Evolutionary conservation across 2,888 invertebrate genomes (phyloP).

Genomic region (Sarcophaga variegata): DNA sequence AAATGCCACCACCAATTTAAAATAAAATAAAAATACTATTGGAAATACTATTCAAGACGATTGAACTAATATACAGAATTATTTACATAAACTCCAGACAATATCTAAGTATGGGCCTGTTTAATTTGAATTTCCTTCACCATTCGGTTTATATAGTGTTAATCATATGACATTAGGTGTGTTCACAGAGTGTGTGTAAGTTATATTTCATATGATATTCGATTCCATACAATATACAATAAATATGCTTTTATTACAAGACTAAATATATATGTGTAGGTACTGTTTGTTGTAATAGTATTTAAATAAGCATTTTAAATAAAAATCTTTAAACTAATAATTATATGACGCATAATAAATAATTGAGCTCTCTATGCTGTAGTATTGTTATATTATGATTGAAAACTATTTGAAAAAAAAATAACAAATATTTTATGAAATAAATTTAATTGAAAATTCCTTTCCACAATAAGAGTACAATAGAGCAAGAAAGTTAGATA

Average conservation of each 20-base stretch:
- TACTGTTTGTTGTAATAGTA: conserved; percentile 16
- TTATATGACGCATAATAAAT: conserved; percentile 23
- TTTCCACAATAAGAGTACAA: conserved; percentile 33
- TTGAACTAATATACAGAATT: no score
- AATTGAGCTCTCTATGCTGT: conserved; percentile 18
- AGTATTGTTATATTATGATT: neutral
- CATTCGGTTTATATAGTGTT: conserved; percentile 15
- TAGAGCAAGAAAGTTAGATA: neutral
- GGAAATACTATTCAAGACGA: no score
- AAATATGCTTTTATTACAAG: neutral
- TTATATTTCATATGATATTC: neutral
- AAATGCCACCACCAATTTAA: no score
- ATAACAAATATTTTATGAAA: neutral
- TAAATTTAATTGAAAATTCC: neutral
- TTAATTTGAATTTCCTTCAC: neutral
- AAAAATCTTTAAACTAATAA: neutral
- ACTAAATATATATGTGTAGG: neutral
- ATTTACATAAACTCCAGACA: neutral
- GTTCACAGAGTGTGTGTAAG: neutral
- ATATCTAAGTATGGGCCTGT: neutral
- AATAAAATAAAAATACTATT: no score
- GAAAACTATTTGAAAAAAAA: conserved; percentile 1
- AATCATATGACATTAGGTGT: neutral
- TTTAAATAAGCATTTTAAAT: conserved; percentile 5
- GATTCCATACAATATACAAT: neutral